Evolutionary conservation across 2,113 vertebrate species (phyloP), one percentile per base, ranked within the genome.

Genomic region (Tragelaphus buxtoni): DNA sequence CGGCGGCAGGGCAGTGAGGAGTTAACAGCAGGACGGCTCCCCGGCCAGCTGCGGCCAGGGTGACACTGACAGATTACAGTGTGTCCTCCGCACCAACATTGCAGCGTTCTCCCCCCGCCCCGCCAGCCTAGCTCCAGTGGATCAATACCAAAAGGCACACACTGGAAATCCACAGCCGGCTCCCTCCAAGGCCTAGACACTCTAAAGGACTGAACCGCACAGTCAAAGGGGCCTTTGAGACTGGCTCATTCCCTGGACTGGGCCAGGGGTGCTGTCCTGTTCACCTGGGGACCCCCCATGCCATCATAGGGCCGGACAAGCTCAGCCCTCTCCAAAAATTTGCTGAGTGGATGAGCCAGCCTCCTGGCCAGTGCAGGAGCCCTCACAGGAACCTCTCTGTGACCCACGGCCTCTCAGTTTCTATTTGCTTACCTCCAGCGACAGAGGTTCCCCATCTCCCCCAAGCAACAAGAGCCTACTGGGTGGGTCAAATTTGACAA

Each of bases 81-180:
- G 4, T 0, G 1, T 96, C 94, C 97, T 97, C 97, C 32, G 24
- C 95, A 96, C 98, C 97, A 97, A 96, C 97, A 96, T 90, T 61
- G 83, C 97, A n/a, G 92, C 47, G 63, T 58, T 97, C 88, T 95
- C 91, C 5, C 9, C 84, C 95, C 4, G 82, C 1, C 17, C 63
- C 13, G 8, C 90, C 94, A 28, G 17, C 53, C 45, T 91, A 79
- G 76, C 96, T 96, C 12, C 0, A 7, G 77, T 3, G 28, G 91
- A 94, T 94, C 96, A 18, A 94, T 96, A 98, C 49, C 3, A 0
- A 91, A 42, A 77, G 88, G 87, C 91, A 8, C 47, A 4, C 82
- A 18, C 18, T 87, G 28, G 1, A 58, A 92, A 90, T 6, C 92
- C 77, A 45, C 22, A 0, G 51, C 81, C 5, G 0, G 58, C 88